Conservation (phyloP, 1,140 invertebrate genomes). For the Piezodorus guildinii region DNA sequence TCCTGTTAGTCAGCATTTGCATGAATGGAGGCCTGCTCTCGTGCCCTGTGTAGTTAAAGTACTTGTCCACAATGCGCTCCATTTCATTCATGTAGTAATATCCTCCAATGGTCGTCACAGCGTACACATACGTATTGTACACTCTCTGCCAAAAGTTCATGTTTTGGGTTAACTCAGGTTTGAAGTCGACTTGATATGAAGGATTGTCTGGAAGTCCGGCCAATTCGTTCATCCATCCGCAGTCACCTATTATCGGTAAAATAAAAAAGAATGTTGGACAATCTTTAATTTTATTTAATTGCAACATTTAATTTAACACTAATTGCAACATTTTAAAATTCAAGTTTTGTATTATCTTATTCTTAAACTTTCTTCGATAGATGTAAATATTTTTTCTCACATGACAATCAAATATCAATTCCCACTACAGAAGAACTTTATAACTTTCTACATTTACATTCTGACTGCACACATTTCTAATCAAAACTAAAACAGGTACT, state of each 20-base stretch:
- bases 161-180: background rate
- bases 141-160: slow-evolving; percentile 11
- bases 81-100: background rate
- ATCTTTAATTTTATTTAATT: too few relatives aligned
- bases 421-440: too few relatives aligned
- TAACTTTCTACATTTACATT: too few relatives aligned
- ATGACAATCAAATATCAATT: too few relatives aligned
- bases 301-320: too few relatives aligned
- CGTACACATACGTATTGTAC: background rate
- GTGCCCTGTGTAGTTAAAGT: background rate
- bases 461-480: too few relatives aligned
- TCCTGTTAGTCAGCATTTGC: slow-evolving; percentile 44
- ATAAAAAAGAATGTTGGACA: too few relatives aligned
- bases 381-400: too few relatives aligned
- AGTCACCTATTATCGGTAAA: background rate
- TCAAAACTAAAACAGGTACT: too few relatives aligned
- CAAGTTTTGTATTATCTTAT: too few relatives aligned
- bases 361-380: too few relatives aligned
- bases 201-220: slow-evolving; percentile 23
- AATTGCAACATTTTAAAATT: too few relatives aligned
- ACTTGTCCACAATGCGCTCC: background rate
- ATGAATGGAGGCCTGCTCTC: slow-evolving; percentile 37
- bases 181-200: slow-evolving; percentile 16
- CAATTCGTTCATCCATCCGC: background rate
- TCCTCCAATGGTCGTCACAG: background rate